Conservation (phyloP, 2,888 invertebrate species). For the Scaptomyza cyrtandrae region DNA sequence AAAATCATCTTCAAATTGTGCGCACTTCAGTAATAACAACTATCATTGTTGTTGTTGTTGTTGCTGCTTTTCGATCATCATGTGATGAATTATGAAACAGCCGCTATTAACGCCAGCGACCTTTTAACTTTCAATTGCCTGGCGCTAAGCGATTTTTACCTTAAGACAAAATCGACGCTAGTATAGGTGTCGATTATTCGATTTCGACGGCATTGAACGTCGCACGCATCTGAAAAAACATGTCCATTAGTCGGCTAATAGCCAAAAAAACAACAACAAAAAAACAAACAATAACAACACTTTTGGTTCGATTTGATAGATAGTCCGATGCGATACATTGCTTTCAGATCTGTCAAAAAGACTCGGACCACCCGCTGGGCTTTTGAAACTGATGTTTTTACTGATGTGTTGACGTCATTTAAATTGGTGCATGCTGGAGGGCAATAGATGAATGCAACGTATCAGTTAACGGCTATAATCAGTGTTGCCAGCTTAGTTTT, state of each 20-base stretch:
- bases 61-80: slow-evolving; percentile 15
- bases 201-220: slow-evolving; percentile 65
- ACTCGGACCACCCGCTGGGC: neutral
- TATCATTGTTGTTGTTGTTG: slow-evolving; percentile 2
- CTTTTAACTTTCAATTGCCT: slow-evolving; percentile 48
- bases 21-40: slow-evolving; percentile 5
- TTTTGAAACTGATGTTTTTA: neutral
- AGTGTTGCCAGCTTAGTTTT: neutral
- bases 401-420: neutral
- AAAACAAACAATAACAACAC: neutral
- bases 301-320: slow-evolving; percentile 20
- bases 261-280: neutral
- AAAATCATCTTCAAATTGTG: slow-evolving; percentile 38
- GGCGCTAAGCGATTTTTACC: slow-evolving; percentile 53
- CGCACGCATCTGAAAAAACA: slow-evolving; percentile 33
- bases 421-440: neutral
- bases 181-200: slow-evolving; percentile 52
- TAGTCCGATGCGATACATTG: neutral
- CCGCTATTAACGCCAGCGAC: slow-evolving; percentile 37
- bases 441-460: neutral
- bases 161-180: slow-evolving; percentile 14
- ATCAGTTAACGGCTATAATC: neutral
- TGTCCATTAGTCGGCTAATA: slow-evolving; percentile 45
- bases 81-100: slow-evolving; percentile 45
- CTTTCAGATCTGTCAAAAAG: neutral